Evolutionary conservation across 1,140 invertebrate genomes (phyloP).

Genomic region (Geopemphigus sp.): DNA sequence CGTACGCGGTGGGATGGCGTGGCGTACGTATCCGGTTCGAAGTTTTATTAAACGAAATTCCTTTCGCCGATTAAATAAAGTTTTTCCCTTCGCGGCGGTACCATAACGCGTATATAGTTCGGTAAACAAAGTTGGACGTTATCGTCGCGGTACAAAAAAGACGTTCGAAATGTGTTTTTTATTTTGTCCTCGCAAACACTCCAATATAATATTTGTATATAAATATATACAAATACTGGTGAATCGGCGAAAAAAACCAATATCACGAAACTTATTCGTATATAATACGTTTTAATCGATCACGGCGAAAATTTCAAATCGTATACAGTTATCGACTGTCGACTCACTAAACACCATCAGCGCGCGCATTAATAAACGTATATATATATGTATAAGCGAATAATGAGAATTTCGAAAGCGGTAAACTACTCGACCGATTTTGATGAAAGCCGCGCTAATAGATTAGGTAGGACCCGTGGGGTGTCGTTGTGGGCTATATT

Average conservation of each 20-base stretch:
- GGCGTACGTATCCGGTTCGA: constrained; percentile 10
- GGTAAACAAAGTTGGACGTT: constrained; percentile 12
- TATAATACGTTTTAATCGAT: background rate
- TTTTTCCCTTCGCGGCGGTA: background rate
- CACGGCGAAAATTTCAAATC: background rate
- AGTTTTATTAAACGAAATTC: constrained; percentile 1
- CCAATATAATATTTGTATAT: background rate
- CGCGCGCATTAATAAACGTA: too few relatives aligned
- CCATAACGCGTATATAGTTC: background rate
- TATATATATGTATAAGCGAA: too few relatives aligned
- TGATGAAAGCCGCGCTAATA: too few relatives aligned
- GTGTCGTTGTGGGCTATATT: too few relatives aligned
- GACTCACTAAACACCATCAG: too few relatives aligned
- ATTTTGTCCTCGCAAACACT: constrained; percentile 17
- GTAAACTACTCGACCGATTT: too few relatives aligned
- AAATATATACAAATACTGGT: background rate
- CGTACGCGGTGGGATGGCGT: background rate
- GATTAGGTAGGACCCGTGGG: too few relatives aligned
- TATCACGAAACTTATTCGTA: background rate
- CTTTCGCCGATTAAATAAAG: constrained; percentile 27
- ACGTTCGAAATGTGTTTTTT: background rate
- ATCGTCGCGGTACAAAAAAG: constrained; percentile 2
- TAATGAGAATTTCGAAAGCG: too few relatives aligned
- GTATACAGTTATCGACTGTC: background rate
- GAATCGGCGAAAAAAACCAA: background rate